phyloP scores from a whole-genome alignment of 2,888 invertebrate species.

The Eupithecia subfuscata region DNA sequence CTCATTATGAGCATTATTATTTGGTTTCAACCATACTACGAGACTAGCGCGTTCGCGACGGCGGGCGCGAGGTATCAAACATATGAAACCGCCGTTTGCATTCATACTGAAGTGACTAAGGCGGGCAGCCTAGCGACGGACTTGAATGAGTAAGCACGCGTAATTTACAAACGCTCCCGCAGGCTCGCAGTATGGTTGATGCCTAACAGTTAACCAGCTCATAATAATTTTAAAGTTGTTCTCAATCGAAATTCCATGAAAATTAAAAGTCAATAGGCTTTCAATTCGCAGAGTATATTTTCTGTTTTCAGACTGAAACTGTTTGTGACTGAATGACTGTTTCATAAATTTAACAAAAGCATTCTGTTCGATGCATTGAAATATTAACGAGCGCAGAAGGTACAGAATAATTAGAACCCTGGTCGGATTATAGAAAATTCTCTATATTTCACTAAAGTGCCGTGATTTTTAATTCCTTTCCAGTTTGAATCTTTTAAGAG shows the following conservation, averaged over 20 bases:
- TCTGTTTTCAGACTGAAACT: conserved; percentile 36
- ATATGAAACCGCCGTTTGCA: no score
- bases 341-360: conserved; percentile 69
- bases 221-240: conserved; percentile 38
- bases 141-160: no score
- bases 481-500: neutral
- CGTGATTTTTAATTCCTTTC: neutral
- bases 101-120: no score
- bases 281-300: conserved; percentile 56
- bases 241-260: conserved; percentile 12
- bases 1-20: neutral
- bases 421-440: neutral
- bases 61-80: no score
- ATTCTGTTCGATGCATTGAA: conserved; percentile 68
- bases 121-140: no score
- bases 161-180: no score
- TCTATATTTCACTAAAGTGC: neutral
- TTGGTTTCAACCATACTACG: no score
- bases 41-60: no score
- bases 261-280: conserved; percentile 44
- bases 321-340: no score
- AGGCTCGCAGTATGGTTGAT: no score
- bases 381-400: conserved; percentile 62
- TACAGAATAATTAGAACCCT: neutral
- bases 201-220: neutral